Percentiles rank a stretch among this genome's conserved stretches.
Evolutionary conservation across 2,888 invertebrate species (phyloP).

Genomic region (Cetonia aurata): DNA sequence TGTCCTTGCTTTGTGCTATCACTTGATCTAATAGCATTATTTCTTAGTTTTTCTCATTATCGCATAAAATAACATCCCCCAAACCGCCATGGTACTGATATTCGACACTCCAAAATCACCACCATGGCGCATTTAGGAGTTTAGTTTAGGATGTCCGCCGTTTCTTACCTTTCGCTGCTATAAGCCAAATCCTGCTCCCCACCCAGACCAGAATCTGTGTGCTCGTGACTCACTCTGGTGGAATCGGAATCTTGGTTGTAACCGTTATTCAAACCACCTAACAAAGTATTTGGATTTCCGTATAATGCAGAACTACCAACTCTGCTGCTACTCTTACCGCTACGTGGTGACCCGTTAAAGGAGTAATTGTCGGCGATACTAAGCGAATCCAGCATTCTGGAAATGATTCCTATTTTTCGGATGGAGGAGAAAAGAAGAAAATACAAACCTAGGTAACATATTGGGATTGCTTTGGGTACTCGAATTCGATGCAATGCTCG

Average conservation of each 20-base stretch:
- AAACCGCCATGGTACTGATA: background rate
- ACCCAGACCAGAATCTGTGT: constrained; percentile 82
- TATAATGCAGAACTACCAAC: constrained; percentile 57
- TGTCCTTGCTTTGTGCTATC: constrained; percentile 70
- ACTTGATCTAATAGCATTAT: constrained; percentile 67
- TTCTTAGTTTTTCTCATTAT: constrained; percentile 21
- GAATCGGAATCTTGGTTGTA: constrained; percentile 54
- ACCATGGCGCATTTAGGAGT: constrained; percentile 13
- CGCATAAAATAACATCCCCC: no score
- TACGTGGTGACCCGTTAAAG: constrained; percentile 51
- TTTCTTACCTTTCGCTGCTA: constrained; percentile 74
- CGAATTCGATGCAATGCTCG: constrained; percentile 54
- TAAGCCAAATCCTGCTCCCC: constrained; percentile 83
- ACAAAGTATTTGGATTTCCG: constrained; percentile 57
- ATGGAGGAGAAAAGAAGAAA: background rate
- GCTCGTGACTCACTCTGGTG: constrained; percentile 75
- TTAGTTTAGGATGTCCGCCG: background rate
- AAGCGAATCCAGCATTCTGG: constrained; percentile 57
- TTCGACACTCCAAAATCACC: constrained; percentile 9
- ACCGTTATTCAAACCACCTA: constrained; percentile 54
- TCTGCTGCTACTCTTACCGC: constrained; percentile 50
- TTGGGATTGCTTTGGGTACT: constrained; percentile 53
- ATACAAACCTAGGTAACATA: constrained; percentile 54
- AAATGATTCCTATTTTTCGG: constrained; percentile 24
- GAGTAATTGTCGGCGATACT: constrained; percentile 53